Conservation (phyloP, 2,113 vertebrate species). For the Lophius piscatorius region DNA sequence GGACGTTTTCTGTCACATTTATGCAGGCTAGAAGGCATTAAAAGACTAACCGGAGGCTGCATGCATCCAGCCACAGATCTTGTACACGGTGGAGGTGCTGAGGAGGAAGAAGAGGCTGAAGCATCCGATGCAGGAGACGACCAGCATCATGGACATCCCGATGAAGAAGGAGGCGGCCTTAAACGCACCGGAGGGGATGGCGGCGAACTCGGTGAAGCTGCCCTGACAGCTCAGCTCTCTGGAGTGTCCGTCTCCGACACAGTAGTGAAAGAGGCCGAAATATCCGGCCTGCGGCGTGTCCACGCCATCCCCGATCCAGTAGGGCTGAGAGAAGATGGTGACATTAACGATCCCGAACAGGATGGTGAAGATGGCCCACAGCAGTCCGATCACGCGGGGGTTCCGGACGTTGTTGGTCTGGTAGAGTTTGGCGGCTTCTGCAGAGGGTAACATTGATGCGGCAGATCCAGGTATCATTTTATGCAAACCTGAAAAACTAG, state of each 20-base stretch:
- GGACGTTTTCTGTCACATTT: no score
- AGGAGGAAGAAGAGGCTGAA: constrained; percentile 98
- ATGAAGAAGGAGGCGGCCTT: constrained; percentile 97
- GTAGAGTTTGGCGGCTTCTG: constrained; percentile 95
- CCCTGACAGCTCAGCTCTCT: constrained; percentile 92
- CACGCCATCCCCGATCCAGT: constrained; percentile 97
- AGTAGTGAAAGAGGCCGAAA: constrained; percentile 97
- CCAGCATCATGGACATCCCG: constrained; percentile 95
- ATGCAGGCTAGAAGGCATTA: no score
- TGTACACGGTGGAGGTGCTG: constrained; percentile 96
- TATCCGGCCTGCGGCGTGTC: constrained; percentile 94
- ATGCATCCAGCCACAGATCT: constrained; percentile 98
- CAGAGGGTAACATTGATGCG: constrained; percentile 89
- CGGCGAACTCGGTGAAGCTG: constrained; percentile 95
- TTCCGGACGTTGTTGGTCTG: constrained; percentile 95
- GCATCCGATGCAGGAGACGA: constrained; percentile 92
- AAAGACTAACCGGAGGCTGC: constrained; percentile 89
- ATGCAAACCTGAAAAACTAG: constrained; percentile 54
- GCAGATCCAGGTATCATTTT: constrained; percentile 81
- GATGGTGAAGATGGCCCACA: constrained; percentile 98
- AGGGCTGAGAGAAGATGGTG: constrained; percentile 95
- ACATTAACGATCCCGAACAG: constrained; percentile 95
- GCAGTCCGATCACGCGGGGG: constrained; percentile 93
- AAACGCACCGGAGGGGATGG: constrained; percentile 91
- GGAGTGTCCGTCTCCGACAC: constrained; percentile 89